Base-by-base conservation (phyloP, 2,888 invertebrate genomes). In the Xylocampa areola region DNA sequence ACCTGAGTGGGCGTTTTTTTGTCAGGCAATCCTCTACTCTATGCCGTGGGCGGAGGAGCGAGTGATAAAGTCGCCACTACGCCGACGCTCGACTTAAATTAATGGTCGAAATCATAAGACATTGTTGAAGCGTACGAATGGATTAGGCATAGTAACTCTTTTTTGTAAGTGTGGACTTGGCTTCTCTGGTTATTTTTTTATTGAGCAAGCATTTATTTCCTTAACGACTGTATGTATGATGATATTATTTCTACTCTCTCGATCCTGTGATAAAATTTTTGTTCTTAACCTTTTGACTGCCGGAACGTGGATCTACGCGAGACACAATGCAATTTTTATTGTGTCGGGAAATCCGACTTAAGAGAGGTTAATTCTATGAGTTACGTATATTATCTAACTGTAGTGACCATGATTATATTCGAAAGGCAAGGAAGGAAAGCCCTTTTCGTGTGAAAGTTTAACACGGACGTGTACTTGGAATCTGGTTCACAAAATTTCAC, bases 1-100 rank as follows among this genome's bases (percentile, higher is more conserved):
- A 84, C 84, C 87, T 85, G 85, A 84, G 88, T 88, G 81, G 85
- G 87, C 77, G 86, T 70, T 64, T 61, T 73, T 67, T 59, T 68
- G 74, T 60, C 71, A 69, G 44, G 41, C 66, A 53, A 82, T 77
- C 78, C 44, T 74, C 61, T 60, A 76, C 78, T 78, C 54, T 79
- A 68, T 67, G 44, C 11, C 59, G 71, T 77, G 48, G 71, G 63
- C 48, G 75, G 70, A 80, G 59, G 66, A 66, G 51, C 64, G 62
- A 76, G 61, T 55, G 66, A 74, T 68, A 68, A 64, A 71, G 47
- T 65, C 61, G 48, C 49, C 48, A 63, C 44, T 52, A 67, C 68
- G 55, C 60, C 62, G 65, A 68, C 61, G 49, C 55, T 54, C 48
- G 80, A 81, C 78, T 71, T 76, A 76, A 72, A 84, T 82, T 81